phyloP scores from a whole-genome alignment of 1,140 invertebrate species.

The Ganaspis sp. region DNA sequence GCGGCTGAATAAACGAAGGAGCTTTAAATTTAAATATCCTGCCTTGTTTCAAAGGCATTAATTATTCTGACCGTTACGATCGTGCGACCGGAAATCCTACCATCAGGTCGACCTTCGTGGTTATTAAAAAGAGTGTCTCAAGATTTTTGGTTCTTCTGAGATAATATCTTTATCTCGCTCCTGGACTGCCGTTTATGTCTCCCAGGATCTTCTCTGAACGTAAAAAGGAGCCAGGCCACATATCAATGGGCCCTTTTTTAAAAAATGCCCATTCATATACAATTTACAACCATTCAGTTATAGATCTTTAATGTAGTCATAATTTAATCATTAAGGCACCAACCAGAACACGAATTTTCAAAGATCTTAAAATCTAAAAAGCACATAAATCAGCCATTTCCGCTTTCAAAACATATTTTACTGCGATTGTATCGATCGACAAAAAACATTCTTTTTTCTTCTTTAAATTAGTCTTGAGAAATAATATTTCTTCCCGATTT shows the following conservation, averaged over 20 bases:
- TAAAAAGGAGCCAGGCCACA: constrained; percentile 34
- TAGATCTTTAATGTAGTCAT: constrained; percentile 7
- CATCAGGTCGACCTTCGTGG: constrained; percentile 55
- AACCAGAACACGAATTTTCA: background rate
- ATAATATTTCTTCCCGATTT: too few species aligned
- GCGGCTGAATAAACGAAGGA: background rate
- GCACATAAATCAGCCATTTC: background rate
- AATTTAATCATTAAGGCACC: constrained; percentile 3
- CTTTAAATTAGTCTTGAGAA: too few species aligned
- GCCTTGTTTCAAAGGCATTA: constrained; percentile 54
- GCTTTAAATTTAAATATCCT: constrained; percentile 44
- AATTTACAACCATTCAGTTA: constrained; percentile 17
- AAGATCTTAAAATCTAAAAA: background rate
- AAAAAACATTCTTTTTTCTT: too few species aligned
- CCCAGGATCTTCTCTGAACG: constrained; percentile 32
- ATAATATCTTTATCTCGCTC: constrained; percentile 52
- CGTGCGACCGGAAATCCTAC: constrained; percentile 64
- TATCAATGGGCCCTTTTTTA: constrained; percentile 19
- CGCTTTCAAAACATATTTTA: too few species aligned
- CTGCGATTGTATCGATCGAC: too few species aligned
- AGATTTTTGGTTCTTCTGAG: constrained; percentile 59
- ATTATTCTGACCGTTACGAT: constrained; percentile 68
- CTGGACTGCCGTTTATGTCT: constrained; percentile 48
- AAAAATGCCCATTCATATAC: constrained; percentile 23
- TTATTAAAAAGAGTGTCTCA: constrained; percentile 57